phyloP scores from a whole-genome alignment of 2,888 invertebrate species.

The Drosophila pseudotalamancana region DNA sequence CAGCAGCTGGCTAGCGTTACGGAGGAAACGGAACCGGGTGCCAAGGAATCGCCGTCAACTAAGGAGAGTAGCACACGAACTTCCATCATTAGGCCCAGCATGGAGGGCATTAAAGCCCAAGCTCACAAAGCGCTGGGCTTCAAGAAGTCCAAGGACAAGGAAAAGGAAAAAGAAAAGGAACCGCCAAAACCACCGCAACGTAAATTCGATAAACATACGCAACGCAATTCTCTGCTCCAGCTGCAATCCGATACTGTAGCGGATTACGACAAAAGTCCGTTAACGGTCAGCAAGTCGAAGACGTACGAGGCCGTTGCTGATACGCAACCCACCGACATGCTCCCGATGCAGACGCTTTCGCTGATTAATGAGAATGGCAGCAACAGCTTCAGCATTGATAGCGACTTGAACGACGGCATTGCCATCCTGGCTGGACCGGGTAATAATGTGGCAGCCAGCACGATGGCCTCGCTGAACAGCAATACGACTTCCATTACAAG shows the following conservation, averaged over 20 bases:
- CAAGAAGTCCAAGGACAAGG: conserved; percentile 84
- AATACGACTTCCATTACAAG: conserved; percentile 79
- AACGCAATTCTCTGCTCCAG: conserved; percentile 82
- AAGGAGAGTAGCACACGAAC: conserved; percentile 80
- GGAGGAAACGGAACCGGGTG: conserved; percentile 81
- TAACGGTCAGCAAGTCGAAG: conserved; percentile 56
- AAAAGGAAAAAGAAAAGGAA: conserved; percentile 83
- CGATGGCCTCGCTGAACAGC: conserved; percentile 63
- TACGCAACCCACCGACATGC: conserved; percentile 71
- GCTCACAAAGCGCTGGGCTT: conserved; percentile 84
- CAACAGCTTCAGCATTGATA: conserved; percentile 81
- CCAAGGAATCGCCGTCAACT: conserved; percentile 68
- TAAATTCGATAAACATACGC: conserved; percentile 82
- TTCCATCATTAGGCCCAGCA: conserved; percentile 83
- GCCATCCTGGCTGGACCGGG: conserved; percentile 31
- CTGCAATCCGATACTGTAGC: conserved; percentile 67
- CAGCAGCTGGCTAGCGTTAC: conserved; percentile 82
- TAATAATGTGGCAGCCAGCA: conserved; percentile 41
- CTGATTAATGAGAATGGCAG: conserved; percentile 82
- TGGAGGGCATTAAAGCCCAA: conserved; percentile 84
- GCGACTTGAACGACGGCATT: conserved; percentile 80
- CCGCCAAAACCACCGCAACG: conserved; percentile 82
- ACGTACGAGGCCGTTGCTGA: conserved; percentile 68
- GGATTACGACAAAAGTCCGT: conserved; percentile 73
- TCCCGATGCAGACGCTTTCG: conserved; percentile 81